Percentiles rank a stretch among this genome's conserved stretches.
phyloP scores from a whole-genome alignment of 1,140 invertebrate genomes.

The Bathynomus jamesi region DNA sequence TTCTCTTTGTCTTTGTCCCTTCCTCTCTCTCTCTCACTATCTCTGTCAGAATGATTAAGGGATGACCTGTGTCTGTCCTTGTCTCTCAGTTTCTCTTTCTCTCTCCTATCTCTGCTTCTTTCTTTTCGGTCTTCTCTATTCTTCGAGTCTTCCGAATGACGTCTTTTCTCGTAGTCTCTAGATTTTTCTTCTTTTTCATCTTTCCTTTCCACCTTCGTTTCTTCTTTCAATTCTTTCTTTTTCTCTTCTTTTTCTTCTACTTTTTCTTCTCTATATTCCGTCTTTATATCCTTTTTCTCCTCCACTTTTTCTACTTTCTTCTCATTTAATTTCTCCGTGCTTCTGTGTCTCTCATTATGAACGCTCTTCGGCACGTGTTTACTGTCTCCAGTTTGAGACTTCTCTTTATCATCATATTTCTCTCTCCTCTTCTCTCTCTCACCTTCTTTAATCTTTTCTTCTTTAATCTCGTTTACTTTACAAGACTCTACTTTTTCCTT shows the following conservation, averaged over 20 bases:
- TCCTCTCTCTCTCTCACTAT: slow-evolving; percentile 18
- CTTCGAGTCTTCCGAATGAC: neutral
- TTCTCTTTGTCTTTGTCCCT: slow-evolving; percentile 17
- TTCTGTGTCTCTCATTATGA: slow-evolving; percentile 23
- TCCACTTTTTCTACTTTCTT: slow-evolving; percentile 19
- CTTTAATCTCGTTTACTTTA: neutral
- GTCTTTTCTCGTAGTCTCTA: slow-evolving; percentile 4
- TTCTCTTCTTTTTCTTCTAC: slow-evolving; percentile 31
- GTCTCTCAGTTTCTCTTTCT: slow-evolving; percentile 9
- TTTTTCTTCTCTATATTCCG: slow-evolving; percentile 40
- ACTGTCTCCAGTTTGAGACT: slow-evolving; percentile 10
- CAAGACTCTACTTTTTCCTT: neutral
- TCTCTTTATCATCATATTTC: slow-evolving; percentile 5
- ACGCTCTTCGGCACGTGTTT: slow-evolving; percentile 15
- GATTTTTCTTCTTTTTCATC: slow-evolving; percentile 4
- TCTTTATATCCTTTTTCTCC: slow-evolving; percentile 35
- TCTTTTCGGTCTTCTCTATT: slow-evolving; percentile 13
- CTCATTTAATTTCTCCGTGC: slow-evolving; percentile 8
- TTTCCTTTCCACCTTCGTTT: neutral
- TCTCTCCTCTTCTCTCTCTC: slow-evolving; percentile 16
- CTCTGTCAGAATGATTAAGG: slow-evolving; percentile 31
- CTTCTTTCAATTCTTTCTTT: slow-evolving; percentile 14
- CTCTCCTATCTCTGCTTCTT: slow-evolving; percentile 10
- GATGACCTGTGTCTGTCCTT: slow-evolving; percentile 13
- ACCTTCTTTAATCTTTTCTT: slow-evolving; percentile 13